Evolutionary conservation across 2,113 vertebrate genomes (phyloP), one percentile per base, ranked within the genome.

Genomic region (Cepphus grylle): DNA sequence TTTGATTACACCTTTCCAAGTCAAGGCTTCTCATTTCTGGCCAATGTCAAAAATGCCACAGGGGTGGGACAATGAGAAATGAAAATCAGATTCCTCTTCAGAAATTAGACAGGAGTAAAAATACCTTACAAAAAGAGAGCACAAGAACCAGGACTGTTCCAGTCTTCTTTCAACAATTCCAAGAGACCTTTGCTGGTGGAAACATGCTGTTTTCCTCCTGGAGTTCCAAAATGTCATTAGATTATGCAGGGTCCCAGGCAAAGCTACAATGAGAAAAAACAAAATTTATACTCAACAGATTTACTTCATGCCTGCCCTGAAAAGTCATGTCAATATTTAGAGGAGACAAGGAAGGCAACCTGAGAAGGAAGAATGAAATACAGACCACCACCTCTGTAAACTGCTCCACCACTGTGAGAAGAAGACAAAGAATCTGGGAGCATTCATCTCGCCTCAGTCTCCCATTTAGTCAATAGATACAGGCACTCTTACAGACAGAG

Each of bases 1-100:
- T 94, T 97, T 93, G 72, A 95, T 77, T 74, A 90, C 58, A 95
- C 84, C 90, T 96, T 94, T 95, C 90, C 85, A 95, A 83, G 18
- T 86, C 71, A 66, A 81, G 45, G 55, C 12, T 88, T 88, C 67
- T 95, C 27, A 73, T 80, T 94, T 90, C 58, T 81, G 67, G 55
- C 55, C 53, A 63, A 67, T 21, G 26, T 70, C 20, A 96, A 86
- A 96, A 90, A 80, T 1, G 45, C 40, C 81, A 87, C 49, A 69
- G 27, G 40, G 36, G 19, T 65, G 29, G 92, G 58, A 70, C n/a
- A 73, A 63, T 6, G 5, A 38, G 67, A 92, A 96, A 86, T 58
- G 29, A 94, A 96, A 88, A 86, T 83, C 58, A 80, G 67, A 53
- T 19, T 86, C 20, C 12, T 50, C 59, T 77, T 90, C 58, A 38